Conservation (phyloP, 1,140 invertebrate genomes). For the Drosophila bocki region DNA sequence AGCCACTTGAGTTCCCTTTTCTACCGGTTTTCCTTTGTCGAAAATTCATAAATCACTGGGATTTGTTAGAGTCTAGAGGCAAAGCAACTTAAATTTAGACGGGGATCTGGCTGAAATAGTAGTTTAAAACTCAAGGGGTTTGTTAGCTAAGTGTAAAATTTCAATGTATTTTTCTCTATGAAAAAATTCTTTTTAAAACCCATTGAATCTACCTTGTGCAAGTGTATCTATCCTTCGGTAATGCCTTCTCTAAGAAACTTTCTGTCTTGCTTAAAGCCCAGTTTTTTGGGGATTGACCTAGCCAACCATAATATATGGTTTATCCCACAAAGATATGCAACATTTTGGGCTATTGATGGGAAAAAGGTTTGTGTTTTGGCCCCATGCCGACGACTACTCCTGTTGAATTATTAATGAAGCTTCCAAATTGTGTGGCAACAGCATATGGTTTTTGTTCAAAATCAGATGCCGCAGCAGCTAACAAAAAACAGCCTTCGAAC, state of each 20-base stretch:
- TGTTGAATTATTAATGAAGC: constrained; percentile 82
- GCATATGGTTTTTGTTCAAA: constrained; percentile 58
- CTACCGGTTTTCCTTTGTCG: background rate
- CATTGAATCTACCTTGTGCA: too few relatives aligned
- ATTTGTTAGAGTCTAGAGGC: background rate
- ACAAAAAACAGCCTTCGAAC: constrained; percentile 30
- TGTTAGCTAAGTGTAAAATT: background rate
- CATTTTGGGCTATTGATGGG: constrained; percentile 63
- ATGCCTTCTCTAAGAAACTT: background rate
- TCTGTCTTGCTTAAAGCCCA: background rate
- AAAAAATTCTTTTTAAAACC: too few relatives aligned
- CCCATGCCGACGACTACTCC: constrained; percentile 46
- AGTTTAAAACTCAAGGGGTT: background rate
- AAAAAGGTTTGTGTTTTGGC: constrained; percentile 56
- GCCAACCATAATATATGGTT: constrained; percentile 39
- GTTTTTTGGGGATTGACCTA: constrained; percentile 27
- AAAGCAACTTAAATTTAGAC: constrained; percentile 41
- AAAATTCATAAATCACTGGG: constrained; percentile 65
- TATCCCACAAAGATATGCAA: constrained; percentile 40
- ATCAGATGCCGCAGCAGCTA: constrained; percentile 38
- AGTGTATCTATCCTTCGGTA: constrained; percentile 10
- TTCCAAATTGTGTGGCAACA: constrained; percentile 36
- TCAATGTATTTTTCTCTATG: background rate
- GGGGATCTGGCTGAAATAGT: background rate
- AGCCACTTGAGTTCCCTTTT: constrained; percentile 28